Evolutionary conservation across 2,797 vertebrate species (phyloP).

Genomic region (Bovichtus variegatus): DNA sequence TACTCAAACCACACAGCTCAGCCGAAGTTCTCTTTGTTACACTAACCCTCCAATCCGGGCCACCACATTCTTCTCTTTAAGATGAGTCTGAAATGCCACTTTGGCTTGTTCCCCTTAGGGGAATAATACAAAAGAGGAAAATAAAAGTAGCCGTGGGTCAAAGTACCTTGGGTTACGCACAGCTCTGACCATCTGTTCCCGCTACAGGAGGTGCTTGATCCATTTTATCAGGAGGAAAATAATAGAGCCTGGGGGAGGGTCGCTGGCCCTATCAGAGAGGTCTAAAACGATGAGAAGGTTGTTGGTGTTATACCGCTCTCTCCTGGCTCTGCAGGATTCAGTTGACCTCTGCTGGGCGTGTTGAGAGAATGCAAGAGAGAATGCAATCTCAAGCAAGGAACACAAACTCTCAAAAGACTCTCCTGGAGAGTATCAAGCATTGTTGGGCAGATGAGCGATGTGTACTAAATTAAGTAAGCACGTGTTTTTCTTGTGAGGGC

Average conservation of each 20-base stretch:
- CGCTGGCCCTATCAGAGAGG: slow-evolving; percentile 18
- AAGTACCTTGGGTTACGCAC: slow-evolving; percentile 53
- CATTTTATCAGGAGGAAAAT: slow-evolving; percentile 64
- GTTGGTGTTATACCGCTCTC: slow-evolving; percentile 17
- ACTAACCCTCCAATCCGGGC: slow-evolving; percentile 46
- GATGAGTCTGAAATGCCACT: slow-evolving; percentile 40
- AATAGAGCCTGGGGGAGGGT: slow-evolving; percentile 67
- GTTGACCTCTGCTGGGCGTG: slow-evolving; percentile 42
- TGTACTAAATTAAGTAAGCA: background rate
- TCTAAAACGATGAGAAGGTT: slow-evolving; percentile 41
- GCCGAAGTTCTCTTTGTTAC: slow-evolving; percentile 31
- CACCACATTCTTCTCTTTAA: slow-evolving; percentile 35
- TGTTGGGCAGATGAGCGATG: slow-evolving; percentile 7
- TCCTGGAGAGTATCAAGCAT: background rate
- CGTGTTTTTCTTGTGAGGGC: slow-evolving; percentile 19
- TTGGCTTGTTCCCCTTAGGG: slow-evolving; percentile 62
- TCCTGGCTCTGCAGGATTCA: slow-evolving; percentile 57
- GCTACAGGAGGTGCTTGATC: slow-evolving; percentile 66
- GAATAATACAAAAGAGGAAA: slow-evolving; percentile 67
- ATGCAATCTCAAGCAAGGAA: slow-evolving; percentile 43
- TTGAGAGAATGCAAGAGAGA: slow-evolving; percentile 41
- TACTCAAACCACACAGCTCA: slow-evolving; percentile 36
- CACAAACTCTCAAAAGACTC: slow-evolving; percentile 34
- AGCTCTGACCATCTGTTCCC: slow-evolving; percentile 67
- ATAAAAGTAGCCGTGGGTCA: slow-evolving; percentile 42